Percentiles rank a stretch among this genome's conserved stretches.
Conservation (phyloP, 2,113 vertebrate genomes). For the Rynchops niger region DNA sequence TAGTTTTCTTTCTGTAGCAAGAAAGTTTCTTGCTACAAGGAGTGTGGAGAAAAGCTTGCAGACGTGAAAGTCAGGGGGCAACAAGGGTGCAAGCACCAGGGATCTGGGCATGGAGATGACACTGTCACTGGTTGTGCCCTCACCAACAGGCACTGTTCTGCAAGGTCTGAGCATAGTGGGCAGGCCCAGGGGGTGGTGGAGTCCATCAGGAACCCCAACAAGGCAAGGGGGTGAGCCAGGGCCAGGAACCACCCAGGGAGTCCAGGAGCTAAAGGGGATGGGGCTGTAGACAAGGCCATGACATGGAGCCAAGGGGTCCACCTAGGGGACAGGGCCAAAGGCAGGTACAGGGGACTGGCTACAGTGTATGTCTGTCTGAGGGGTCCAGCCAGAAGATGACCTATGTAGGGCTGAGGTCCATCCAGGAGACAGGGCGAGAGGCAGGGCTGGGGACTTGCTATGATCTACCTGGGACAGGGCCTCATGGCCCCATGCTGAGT, state of each 20-base stretch:
- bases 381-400: background rate
- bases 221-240: rapidly evolving
- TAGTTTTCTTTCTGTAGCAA: background rate
- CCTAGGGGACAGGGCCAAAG: background rate
- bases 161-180: background rate
- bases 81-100: background rate
- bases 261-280: background rate
- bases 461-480: background rate
- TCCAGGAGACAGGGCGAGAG: background rate
- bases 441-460: background rate
- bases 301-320: background rate
- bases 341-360: background rate
- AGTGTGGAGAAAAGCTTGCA: background rate
- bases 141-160: background rate
- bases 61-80: background rate
- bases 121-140: background rate
- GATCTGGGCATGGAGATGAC: background rate
- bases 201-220: background rate
- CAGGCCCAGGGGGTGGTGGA: background rate
- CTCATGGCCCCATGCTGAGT: background rate
- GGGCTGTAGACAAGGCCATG: background rate
- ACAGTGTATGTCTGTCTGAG: background rate
- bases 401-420: background rate
- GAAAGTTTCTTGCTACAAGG: background rate
- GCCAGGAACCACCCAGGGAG: background rate